These are phyloP conservation scores for Sphecodes monilicornis DNA, from an alignment of 2,888 invertebrate species.

Conservation along the genomic window DNA sequence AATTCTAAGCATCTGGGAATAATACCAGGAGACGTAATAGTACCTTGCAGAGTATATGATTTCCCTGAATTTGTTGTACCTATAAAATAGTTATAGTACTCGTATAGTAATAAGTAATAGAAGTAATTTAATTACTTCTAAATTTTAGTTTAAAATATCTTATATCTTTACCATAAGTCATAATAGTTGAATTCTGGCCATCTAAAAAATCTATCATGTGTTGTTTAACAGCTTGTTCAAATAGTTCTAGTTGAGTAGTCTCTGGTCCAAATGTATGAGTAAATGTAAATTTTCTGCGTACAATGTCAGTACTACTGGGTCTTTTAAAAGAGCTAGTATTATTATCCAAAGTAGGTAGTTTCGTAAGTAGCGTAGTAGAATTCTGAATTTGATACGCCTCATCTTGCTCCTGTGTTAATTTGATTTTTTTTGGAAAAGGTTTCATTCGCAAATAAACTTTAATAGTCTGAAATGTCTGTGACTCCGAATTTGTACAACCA, in stretches of 20 bases:
- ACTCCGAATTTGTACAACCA: slow-evolving; percentile 38
- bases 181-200: slow-evolving; percentile 91
- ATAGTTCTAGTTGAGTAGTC: slow-evolving; percentile 83
- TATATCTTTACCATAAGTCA: slow-evolving; percentile 89
- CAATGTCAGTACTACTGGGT: slow-evolving; percentile 68
- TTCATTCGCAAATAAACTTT: slow-evolving; percentile 87
- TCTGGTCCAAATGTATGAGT: slow-evolving; percentile 81
- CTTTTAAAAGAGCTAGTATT: slow-evolving; percentile 74
- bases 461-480: slow-evolving; percentile 76
- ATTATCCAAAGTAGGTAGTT: slow-evolving; percentile 82
- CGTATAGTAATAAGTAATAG: neutral
- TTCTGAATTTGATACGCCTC: slow-evolving; percentile 84
- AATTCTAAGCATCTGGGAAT: slow-evolving; percentile 88
- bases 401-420: slow-evolving; percentile 76
- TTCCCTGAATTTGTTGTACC: slow-evolving; percentile 96
- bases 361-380: slow-evolving; percentile 84
- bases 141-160: too few species aligned
- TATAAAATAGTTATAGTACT: slow-evolving; percentile 50
- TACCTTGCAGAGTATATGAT: slow-evolving; percentile 92
- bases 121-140: too few species aligned
- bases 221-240: slow-evolving; percentile 78
- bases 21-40: slow-evolving; percentile 88
- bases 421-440: slow-evolving; percentile 83
- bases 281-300: slow-evolving; percentile 79
- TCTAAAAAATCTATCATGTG: slow-evolving; percentile 80